Percentiles rank a stretch among this genome's conserved stretches.
Evolutionary conservation across 2,888 invertebrate genomes (phyloP).

Genomic region (Thymelicus lineola): DNA sequence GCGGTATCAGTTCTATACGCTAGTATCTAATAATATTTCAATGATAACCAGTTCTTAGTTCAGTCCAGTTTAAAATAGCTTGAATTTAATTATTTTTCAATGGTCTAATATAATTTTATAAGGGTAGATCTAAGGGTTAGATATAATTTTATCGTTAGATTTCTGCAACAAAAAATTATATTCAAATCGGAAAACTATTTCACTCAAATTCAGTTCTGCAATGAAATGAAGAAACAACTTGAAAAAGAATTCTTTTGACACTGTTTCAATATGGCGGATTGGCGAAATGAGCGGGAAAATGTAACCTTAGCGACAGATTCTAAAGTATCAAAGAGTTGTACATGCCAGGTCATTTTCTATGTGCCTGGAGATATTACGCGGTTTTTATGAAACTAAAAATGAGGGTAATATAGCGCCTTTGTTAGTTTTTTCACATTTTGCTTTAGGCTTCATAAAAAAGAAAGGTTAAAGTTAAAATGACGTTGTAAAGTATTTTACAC

Average conservation of each 20-base stretch:
- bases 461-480: too few relatives aligned
- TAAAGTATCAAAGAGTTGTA: constrained; percentile 1
- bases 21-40: too few relatives aligned
- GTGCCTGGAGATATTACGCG: constrained; percentile 2
- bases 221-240: not conserved
- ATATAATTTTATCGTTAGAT: too few relatives aligned
- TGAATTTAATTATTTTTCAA: too few relatives aligned
- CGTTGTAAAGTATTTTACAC: too few relatives aligned
- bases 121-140: too few relatives aligned
- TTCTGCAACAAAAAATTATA: too few relatives aligned
- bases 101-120: too few relatives aligned
- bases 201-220: not conserved
- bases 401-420: not conserved
- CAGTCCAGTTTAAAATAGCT: too few relatives aligned
- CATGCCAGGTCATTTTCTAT: not conserved
- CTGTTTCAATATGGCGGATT: not conserved
- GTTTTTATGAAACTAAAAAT: constrained; percentile 5
- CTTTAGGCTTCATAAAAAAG: not conserved
- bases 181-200: too few relatives aligned
- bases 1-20: too few relatives aligned
- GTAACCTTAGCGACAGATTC: constrained; percentile 1
- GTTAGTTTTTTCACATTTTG: not conserved
- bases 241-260: not conserved
- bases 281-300: constrained; percentile 1
- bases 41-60: too few relatives aligned